Evolutionary conservation across 2,113 vertebrate genomes (phyloP), one percentile per base, ranked within the genome.

Genomic region (Polyodon spathula): DNA sequence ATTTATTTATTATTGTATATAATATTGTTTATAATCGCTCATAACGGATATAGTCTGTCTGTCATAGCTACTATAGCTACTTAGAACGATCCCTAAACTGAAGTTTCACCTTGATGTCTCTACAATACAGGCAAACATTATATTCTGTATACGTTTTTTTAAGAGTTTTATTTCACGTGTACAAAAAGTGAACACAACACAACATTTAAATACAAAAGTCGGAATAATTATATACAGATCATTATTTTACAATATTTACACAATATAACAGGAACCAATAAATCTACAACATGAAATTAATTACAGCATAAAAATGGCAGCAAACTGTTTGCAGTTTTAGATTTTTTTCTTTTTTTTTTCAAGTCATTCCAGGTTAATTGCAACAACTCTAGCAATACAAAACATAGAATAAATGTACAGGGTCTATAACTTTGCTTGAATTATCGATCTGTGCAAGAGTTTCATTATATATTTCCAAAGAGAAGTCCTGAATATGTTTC

Each of bases 321-420:
- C 48, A 50, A 50, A 50, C 6, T 50, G 5, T 50, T 14, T n/a
- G 6, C 1, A n/a, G 5, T 50, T 50, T 50, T n/a, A 50, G 15
- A 50, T 50, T n/a, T 4, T 14, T 12, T 50, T 14, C 39, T 44
- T 11, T 50, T 17, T 50, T 64, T 59, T 57, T 86, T 86, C 84
- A 86, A 87, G 85, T 85, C 56, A 66, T 81, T 79, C 84, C 84
- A 85, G 82, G 81, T 73, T 50, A 62, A 27, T 57, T 66, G 68
- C 52, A 12, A 6, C 48, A 50, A 4, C 48, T 27, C 27, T 27
- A 27, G 27, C 27, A 27, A 27, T 27, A 27, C 27, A 27, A 27
- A 27, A 2, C 1, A 27, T 3, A 27, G 3, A 27, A 27, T 27
- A 27, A 27, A 27, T 27, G 27, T 27, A n/a, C n/a, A 27, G 27